These are phyloP conservation scores for Ashinkailepas kermadecensis DNA, from an alignment of 2,888 invertebrate genomes.

Conservation along the genomic window DNA sequence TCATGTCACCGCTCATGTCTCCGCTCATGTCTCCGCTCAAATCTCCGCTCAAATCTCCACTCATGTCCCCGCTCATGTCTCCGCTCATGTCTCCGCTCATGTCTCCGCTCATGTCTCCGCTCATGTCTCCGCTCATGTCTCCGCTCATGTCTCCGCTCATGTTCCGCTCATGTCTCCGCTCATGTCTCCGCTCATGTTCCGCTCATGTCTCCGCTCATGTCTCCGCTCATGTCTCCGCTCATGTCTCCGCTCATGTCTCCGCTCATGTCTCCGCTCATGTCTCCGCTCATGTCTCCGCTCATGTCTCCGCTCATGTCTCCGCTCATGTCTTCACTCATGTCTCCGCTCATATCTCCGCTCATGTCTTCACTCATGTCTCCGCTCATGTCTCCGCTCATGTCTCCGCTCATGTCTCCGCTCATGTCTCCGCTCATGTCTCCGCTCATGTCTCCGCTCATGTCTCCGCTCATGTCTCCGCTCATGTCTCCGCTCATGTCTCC, in stretches of 20 bases:
- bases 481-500: too few species aligned
- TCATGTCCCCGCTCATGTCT: background rate
- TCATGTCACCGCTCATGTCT: background rate
- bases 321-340: too few species aligned
- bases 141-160: background rate
- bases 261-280: too few species aligned
- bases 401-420: background rate
- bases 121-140: background rate
- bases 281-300: conserved; percentile 1
- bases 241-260: too few species aligned
- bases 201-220: background rate
- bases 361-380: background rate
- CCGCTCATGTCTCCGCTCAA: too few species aligned
- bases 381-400: background rate
- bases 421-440: background rate
- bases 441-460: background rate
- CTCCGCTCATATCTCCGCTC: too few species aligned
- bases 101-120: background rate
- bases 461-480: background rate
- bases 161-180: background rate
- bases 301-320: background rate
- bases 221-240: background rate
- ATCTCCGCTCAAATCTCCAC: background rate
- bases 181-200: background rate
- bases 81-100: background rate